Evolutionary conservation across 2,888 invertebrate genomes (phyloP), one percentile per base, ranked within the genome.

Genomic region (Sphaeridia pumilis): DNA sequence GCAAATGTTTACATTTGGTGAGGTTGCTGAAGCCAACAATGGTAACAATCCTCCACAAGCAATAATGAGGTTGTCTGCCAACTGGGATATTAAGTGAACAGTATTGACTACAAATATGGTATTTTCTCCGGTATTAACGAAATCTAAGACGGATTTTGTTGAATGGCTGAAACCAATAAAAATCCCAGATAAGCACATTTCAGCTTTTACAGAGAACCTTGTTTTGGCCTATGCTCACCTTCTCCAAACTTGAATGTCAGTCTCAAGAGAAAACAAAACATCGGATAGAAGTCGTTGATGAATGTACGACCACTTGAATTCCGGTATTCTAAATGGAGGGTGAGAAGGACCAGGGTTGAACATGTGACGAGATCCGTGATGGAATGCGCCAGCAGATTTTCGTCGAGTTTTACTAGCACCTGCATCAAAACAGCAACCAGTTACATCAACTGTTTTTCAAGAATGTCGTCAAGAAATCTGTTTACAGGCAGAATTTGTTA

Each of bases 61-160:
- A 66, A 98, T 98, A 67, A 98, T 95, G 63, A 99, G 79, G 75
- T 95, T 98, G 74, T 99, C 98, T 0, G 95, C 92, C 63, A 99
- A 76, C 74, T 99, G 98, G 14, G 97, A 97, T 70, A 99, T 94
- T 69, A 99, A 78, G 74, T 99, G 98, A 45, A 98, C 95, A 3
- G 97, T 94, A 73, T 99, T 99, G 58, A 97, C 94, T 54, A 99
- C 97, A 73, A 98, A 99, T 66, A 99, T 92, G 24, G 93, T 93
- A 72, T 97, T 95, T 73, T 97, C 97, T 69, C 89, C 86, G 73
- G 92, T 89, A 75, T 97, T 97, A 63, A 97, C 95, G 75, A 94
- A 93, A 74, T 97, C 95, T 67, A 97, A 80, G 62, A 97, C 92
- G 31, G 92, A 92, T 72, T 94, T 94, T 5, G 92, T 93, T 1